Conservation (phyloP, 2,888 invertebrate species). For the Archips crataeganus region DNA sequence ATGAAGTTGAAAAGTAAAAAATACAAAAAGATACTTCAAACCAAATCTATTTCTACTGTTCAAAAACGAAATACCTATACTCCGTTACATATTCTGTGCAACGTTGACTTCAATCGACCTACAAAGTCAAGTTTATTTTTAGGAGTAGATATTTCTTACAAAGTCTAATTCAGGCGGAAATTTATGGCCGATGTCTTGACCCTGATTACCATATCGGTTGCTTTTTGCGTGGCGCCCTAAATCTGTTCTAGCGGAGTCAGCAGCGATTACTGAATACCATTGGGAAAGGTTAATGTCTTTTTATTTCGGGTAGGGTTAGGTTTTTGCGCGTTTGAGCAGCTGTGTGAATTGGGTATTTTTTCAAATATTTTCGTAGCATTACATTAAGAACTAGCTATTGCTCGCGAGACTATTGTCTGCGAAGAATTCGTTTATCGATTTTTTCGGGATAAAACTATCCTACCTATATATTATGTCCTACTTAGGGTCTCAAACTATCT, state of each 20-base stretch:
- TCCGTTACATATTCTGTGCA: no score
- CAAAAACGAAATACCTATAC: no score
- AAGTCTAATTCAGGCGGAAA: not conserved
- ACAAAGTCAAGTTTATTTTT: not conserved
- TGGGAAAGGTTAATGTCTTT: not conserved
- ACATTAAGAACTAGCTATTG: no score
- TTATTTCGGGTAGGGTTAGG: not conserved
- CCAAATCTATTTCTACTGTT: no score
- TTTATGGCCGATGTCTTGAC: slow-evolving; percentile 8
- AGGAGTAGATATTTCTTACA: not conserved
- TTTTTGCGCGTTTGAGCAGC: not conserved
- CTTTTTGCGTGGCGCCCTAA: slow-evolving; percentile 1
- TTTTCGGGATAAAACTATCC: no score
- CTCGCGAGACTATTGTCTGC: no score
- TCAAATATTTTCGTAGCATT: no score
- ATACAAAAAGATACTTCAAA: no score
- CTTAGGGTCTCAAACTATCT: no score
- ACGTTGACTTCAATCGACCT: not conserved
- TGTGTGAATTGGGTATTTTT: not conserved
- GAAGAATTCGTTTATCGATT: no score
- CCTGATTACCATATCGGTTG: slow-evolving; percentile 19
- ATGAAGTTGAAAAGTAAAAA: no score
- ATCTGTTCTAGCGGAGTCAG: not conserved
- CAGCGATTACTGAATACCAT: not conserved
- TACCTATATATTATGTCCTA: no score